Percentiles rank a stretch among this genome's conserved stretches.
These are phyloP conservation scores for Paramacrobiotus metropolitanus DNA, from an alignment of 1,140 invertebrate species.

Conservation along the genomic window DNA sequence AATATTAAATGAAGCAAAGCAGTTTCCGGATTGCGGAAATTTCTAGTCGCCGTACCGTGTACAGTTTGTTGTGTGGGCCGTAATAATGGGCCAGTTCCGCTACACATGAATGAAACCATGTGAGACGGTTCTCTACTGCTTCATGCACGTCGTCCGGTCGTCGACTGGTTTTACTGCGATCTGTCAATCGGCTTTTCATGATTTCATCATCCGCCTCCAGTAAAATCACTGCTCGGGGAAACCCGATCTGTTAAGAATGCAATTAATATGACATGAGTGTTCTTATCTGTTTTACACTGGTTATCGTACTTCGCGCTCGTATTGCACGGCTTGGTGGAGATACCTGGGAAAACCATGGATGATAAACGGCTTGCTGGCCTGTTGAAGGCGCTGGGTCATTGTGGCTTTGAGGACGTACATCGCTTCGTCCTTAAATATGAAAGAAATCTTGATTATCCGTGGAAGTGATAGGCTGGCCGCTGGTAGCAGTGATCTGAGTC, in stretches of 20 bases:
- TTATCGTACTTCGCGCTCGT: not conserved
- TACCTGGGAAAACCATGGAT: not conserved
- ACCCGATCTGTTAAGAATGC: not conserved
- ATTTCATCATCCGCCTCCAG: not conserved
- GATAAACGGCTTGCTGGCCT: not conserved
- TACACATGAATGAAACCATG: not conserved
- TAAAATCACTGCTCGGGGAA: not conserved
- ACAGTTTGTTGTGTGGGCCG: slow-evolving; percentile 1
- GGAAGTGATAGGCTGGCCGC: too few species aligned
- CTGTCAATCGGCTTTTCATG: not conserved
- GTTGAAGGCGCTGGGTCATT: not conserved
- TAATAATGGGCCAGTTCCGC: not conserved
- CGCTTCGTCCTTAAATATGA: not conserved
- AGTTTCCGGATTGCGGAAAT: not conserved
- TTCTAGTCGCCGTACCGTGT: not conserved
- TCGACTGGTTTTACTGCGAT: not conserved
- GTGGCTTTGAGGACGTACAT: not conserved
- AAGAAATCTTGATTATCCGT: too few species aligned
- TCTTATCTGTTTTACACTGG: not conserved
- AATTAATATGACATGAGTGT: too few species aligned
- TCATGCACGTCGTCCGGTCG: not conserved
- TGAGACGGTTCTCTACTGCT: not conserved
- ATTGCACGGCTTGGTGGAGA: not conserved
- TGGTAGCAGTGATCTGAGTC: too few species aligned
- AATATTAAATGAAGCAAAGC: not conserved